Base-by-base conservation (phyloP, 2,888 invertebrate species). In the Cheilosia scutellata region DNA sequence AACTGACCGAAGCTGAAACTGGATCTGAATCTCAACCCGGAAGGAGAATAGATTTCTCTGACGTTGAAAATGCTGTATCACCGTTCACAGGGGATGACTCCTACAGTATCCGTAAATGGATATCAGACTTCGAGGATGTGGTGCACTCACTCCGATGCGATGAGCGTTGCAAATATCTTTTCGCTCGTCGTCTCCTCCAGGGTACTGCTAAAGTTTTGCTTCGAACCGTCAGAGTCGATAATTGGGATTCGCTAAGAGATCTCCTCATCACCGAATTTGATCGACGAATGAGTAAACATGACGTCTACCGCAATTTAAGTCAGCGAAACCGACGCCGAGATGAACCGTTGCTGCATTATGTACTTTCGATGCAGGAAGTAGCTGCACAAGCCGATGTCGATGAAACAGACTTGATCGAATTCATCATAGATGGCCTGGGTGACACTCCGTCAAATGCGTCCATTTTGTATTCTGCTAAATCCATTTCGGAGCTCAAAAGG, bases 191-290 rank as follows among this genome's bases (percentile, higher is more conserved):
- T 0, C 29, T 71, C 0, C 13, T 70, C 4, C 16, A 57, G 31
- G 33, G 57, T 4, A 68, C 55, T 1, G 68, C 57, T 13, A 44
- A 70, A 51, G 7, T 57, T 2, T 16, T 63, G n/a, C 71, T 71
- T n/a, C 44, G 58, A 0, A 47, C 47, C 3, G 58, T 37, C 4
- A 31, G 47, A 40, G 51, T 47, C 5, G 71, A 71, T 20, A 20
- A 4, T 20, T 58, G 70, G 70, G 7, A n/a, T 7, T 9, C n/a
- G n/a, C n/a, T 70, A 20, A 70, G 37, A 16, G 31, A 6, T 2
- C 11, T 71, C 0, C 11, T 71, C 40, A 13, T 71, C 9, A 7
- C n/a, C 2, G 60, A 71, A 27, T 60, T 60, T 13, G 37, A 71
- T 20, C 25, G 27, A 4, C 71, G 29, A 1, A 6, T 71, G 9